These are phyloP conservation scores for Perodicticus potto DNA, from an alignment of 2,797 vertebrate genomes.

Conservation along the genomic window DNA sequence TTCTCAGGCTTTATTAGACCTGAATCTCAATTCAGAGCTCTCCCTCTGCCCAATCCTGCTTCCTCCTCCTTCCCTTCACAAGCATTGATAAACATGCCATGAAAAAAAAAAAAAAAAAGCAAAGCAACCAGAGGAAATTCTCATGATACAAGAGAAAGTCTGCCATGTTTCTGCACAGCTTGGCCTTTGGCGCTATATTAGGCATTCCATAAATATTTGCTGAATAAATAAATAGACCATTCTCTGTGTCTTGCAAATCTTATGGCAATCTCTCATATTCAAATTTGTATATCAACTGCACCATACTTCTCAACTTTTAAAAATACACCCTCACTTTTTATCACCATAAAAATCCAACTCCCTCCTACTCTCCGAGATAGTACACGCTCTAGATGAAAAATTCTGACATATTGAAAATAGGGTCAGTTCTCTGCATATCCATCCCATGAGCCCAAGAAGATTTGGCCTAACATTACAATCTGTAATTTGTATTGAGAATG, in stretches of 20 bases:
- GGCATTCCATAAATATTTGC: background rate
- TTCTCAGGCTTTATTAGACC: background rate
- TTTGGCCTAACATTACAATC: background rate
- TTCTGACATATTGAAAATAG: background rate
- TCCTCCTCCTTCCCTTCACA: background rate
- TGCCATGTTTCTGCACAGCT: background rate
- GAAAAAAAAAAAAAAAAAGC: background rate
- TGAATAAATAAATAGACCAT: background rate
- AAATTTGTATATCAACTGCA: background rate
- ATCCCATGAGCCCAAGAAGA: background rate
- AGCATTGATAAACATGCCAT: background rate
- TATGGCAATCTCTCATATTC: background rate
- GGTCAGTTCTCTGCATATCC: background rate
- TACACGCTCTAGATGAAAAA: background rate
- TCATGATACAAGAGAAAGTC: background rate
- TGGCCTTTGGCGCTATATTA: background rate
- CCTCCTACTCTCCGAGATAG: background rate
- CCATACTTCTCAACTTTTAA: background rate
- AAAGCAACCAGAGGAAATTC: background rate
- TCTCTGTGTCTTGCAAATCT: background rate
- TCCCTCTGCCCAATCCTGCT: background rate
- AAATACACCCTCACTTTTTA: slow-evolving; percentile 12
- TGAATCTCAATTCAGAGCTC: background rate
- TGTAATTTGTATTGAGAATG: background rate
- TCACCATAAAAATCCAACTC: slow-evolving; percentile 1